These are phyloP conservation scores for Drosophila demipolita DNA, from an alignment of 2,888 invertebrate species.

Conservation along the genomic window DNA sequence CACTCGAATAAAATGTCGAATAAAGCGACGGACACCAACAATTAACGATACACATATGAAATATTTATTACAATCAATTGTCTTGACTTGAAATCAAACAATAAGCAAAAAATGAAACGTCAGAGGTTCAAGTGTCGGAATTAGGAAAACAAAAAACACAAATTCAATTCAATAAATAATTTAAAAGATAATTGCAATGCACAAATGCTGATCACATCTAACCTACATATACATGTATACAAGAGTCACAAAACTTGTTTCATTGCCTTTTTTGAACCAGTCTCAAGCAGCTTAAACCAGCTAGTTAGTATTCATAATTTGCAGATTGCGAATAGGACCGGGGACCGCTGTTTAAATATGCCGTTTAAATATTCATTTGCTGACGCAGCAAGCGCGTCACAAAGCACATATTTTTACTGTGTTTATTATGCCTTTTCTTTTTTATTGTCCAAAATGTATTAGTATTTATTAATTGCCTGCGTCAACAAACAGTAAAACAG, in stretches of 20 bases:
- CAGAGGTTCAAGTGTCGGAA: constrained; percentile 15
- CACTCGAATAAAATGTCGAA: constrained; percentile 17
- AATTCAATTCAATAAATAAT: constrained; percentile 1
- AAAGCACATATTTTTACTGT: constrained; percentile 53
- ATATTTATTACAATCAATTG: constrained; percentile 52
- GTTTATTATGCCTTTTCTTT: background rate
- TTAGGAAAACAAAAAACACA: background rate
- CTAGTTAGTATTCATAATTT: constrained; percentile 63
- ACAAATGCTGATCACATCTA: constrained; percentile 1
- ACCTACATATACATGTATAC: constrained; percentile 25
- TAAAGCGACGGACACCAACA: constrained; percentile 11
- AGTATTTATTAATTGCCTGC: constrained; percentile 62
- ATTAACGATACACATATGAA: constrained; percentile 32
- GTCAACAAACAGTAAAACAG: constrained; percentile 54
- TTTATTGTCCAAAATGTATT: constrained; percentile 24
- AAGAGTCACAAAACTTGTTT: constrained; percentile 3
- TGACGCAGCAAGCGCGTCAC: constrained; percentile 75
- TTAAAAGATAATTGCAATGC: background rate
- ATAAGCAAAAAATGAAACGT: constrained; percentile 6
- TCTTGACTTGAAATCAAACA: constrained; percentile 22
- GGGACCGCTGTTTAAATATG: constrained; percentile 62
- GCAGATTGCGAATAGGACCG: constrained; percentile 54
- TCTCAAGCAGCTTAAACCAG: constrained; percentile 10
- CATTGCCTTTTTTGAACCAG: background rate
- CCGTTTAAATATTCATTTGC: constrained; percentile 77